Base-by-base conservation (phyloP, 2,888 invertebrate genomes). In the Pyrgus malvae region DNA sequence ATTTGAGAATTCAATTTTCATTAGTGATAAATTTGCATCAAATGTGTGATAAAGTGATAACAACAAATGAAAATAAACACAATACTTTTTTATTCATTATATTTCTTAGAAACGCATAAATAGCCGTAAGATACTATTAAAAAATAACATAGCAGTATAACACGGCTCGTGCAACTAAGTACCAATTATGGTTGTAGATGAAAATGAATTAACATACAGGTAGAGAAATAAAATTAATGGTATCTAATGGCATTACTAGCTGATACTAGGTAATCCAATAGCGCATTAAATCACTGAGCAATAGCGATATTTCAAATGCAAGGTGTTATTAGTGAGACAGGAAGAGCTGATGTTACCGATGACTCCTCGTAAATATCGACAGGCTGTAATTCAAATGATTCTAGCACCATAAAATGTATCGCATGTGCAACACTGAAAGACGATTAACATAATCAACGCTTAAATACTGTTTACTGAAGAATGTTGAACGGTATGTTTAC, bases 391-490 rank as follows among this genome's bases (percentile, higher is more conserved):
- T 23, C 33, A 38, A 45, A 53, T 38, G 21, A 45, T 29, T 45
- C 14, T 25, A 35, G 9, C 33, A n/a, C 16, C 21, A 25, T 33
- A 37, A 29, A 44, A 31, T 25, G 37, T 53, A 29, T 45, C 27
- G 38, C 38, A 37, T 29, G 19, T 16, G 12, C 31, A 45, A 29
- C 25, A 35, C 27, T n/a, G 40, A 54, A 33, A 48, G 33, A 25
- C 55, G 6, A 55, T 55, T 54, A 54, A 45, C 53, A 55, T 55
- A 54, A 55, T 42, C 41, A 48, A 48, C 35, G 53, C 46, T 54
- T 46, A 46, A 46, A 46, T 54, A 46, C 41, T 33, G 42, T 35
- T 42, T 48, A 55, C 25, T 11, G 41, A 48, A 55, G 55, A 55
- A 55, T 55, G 48, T 23, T 55, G 48, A 48, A 42, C 35, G 41